Evolutionary conservation across 2,888 invertebrate genomes (phyloP), one percentile per base, ranked within the genome.

Genomic region (Cephus rjabovi): DNA sequence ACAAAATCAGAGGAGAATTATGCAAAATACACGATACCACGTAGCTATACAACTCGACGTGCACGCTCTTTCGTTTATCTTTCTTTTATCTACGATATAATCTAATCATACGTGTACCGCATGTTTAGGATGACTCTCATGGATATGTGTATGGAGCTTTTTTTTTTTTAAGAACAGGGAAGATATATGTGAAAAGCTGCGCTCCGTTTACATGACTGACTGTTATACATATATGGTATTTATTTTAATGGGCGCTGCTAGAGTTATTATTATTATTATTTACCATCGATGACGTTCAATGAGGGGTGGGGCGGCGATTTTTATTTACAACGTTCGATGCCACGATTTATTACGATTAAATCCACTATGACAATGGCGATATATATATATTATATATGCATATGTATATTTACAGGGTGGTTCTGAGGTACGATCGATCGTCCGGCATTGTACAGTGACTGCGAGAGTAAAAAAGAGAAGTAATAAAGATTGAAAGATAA

Each of bases 131-230:
- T 56, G 56, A 56, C 23, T 56, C 75, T 77, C 71, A 75, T 75
- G 71, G 77, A 77, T 77, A 77, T 77, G 77, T 77, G 77, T 75
- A 75, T 77, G 75, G 77, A 77, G 75, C 3, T 11, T 74, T 40
- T 40, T 23, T 40, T 6, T 23, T 9, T 56, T 23, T 23, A 56
- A 56, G 56, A 56, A 23, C 56, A 15, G 56, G 23, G 23, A 56
- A 56, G 56, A 56, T 56, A 56, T 23, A 56, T 23, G 56, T 56
- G 56, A 56, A 23, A 56, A 56, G 56, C 56, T 56, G 56, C 23
- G 56, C 56, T 23, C 23, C 56, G 56, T 23, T 56, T 23, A 23
- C 23, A 56, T 9, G 23, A 56, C 23, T 56, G 23, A 9, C 56
- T 23, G 12, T 11, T 35, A 35, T 12, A 56, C 23, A 56, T 56